Conservation (phyloP, 2,113 vertebrate species). For the Egretta garzetta region DNA sequence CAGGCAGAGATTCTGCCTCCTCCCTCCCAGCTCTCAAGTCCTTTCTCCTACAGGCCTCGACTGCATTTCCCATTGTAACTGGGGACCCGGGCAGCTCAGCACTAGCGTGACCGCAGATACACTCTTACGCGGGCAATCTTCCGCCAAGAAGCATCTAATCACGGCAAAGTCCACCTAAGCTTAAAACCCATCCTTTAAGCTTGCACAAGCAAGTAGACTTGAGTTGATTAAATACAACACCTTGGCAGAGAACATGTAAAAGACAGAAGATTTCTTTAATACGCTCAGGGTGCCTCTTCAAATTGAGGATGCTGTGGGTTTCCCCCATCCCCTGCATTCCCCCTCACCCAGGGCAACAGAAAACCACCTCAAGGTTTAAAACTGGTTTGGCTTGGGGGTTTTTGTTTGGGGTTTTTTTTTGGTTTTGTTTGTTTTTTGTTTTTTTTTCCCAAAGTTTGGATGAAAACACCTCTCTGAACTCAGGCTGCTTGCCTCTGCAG, state of each 20-base stretch:
- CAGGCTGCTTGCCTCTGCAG: neutral
- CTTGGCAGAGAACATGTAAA: neutral
- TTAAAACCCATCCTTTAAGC: slow-evolving; percentile 4
- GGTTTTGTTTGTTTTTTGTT: too few relatives aligned
- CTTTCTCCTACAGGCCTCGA: neutral
- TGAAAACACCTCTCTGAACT: neutral
- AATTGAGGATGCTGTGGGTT: rapidly evolving
- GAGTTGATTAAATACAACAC: neutral
- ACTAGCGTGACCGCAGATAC: neutral
- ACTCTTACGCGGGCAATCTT: rapidly evolving
- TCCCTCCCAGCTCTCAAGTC: slow-evolving; percentile 31
- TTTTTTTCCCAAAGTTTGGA: neutral
- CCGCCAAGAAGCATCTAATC: neutral
- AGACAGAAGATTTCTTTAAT: neutral
- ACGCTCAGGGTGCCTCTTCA: neutral
- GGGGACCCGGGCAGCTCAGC: rapidly evolving
- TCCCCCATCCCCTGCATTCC: rapidly evolving
- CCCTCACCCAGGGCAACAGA: neutral
- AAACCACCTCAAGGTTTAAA: neutral
- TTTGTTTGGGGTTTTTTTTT: too few relatives aligned
- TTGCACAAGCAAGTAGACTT: neutral
- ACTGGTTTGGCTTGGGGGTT: too few relatives aligned
- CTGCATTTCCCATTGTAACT: neutral
- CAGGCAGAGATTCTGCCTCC: slow-evolving; percentile 53
- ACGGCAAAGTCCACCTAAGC: neutral